phyloP scores from a whole-genome alignment of 2,797 vertebrate species.

The Amblyopsis hoosieri region DNA sequence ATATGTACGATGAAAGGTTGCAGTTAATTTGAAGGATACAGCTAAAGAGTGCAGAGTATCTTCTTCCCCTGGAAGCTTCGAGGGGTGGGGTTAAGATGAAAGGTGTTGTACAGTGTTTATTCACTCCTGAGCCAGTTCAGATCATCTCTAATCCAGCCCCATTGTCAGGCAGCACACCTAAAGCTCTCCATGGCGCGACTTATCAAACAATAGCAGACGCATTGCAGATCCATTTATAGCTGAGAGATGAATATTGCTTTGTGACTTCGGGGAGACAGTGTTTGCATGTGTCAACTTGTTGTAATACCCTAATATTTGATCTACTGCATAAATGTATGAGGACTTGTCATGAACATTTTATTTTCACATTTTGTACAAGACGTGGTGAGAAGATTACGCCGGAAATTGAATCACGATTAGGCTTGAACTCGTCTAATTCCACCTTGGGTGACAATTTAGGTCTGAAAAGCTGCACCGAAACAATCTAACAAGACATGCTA shows the following conservation, averaged over 20 bases:
- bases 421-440: slow-evolving; percentile 66
- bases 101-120: slow-evolving; percentile 36
- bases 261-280: slow-evolving; percentile 63
- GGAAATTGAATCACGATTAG: slow-evolving; percentile 67
- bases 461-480: slow-evolving; percentile 52
- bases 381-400: slow-evolving; percentile 57
- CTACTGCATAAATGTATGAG: slow-evolving; percentile 73
- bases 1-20: slow-evolving; percentile 21
- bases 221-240: slow-evolving; percentile 71
- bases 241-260: slow-evolving; percentile 66
- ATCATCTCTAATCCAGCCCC: slow-evolving; percentile 64
- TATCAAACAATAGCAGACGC: slow-evolving; percentile 77
- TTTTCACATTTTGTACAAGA: slow-evolving; percentile 54
- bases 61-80: background rate
- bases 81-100: slow-evolving; percentile 10
- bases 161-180: slow-evolving; percentile 68
- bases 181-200: slow-evolving; percentile 75
- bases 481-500: slow-evolving; percentile 38
- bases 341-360: slow-evolving; percentile 57
- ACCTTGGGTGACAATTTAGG: slow-evolving; percentile 66
- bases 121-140: slow-evolving; percentile 64
- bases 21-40: slow-evolving; percentile 34
- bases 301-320: slow-evolving; percentile 73
- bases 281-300: slow-evolving; percentile 67
- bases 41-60: slow-evolving; percentile 26